These are phyloP conservation scores for Aptenodytes forsteri DNA, from an alignment of 2,113 vertebrate species.

Conservation along the genomic window DNA sequence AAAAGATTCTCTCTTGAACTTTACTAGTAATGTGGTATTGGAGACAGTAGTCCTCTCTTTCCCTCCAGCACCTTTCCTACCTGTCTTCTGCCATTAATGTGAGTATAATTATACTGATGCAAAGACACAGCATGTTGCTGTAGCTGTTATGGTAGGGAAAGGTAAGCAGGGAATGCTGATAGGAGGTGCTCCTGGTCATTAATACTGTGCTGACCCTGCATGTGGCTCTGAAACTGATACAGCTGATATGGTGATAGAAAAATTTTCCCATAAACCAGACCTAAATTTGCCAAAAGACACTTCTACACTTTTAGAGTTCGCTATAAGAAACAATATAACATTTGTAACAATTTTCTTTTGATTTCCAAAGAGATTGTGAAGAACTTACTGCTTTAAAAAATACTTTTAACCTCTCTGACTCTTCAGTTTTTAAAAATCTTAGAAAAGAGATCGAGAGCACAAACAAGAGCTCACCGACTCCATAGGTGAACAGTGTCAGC, in stretches of 20 bases:
- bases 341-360: slow-evolving; percentile 27
- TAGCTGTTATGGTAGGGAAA: neutral
- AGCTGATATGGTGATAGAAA: neutral
- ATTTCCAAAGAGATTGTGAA: slow-evolving; percentile 29
- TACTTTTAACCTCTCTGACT: slow-evolving; percentile 44
- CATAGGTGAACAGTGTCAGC: neutral
- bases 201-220: neutral
- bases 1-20: neutral
- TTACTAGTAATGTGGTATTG: neutral
- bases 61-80: neutral
- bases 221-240: neutral
- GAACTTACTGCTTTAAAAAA: slow-evolving; percentile 30
- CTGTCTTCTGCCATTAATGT: neutral
- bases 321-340: neutral
- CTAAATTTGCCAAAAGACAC: neutral
- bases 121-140: neutral
- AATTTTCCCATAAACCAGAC: neutral
- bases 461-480: neutral
- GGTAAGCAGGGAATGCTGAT: neutral
- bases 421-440: neutral
- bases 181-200: neutral
- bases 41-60: neutral
- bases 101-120: neutral
- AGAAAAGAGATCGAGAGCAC: neutral
- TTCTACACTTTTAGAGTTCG: neutral